Evolutionary conservation across 23 tunicate species (phyloP).

Genomic region (Trididemnum nubilum): DNA sequence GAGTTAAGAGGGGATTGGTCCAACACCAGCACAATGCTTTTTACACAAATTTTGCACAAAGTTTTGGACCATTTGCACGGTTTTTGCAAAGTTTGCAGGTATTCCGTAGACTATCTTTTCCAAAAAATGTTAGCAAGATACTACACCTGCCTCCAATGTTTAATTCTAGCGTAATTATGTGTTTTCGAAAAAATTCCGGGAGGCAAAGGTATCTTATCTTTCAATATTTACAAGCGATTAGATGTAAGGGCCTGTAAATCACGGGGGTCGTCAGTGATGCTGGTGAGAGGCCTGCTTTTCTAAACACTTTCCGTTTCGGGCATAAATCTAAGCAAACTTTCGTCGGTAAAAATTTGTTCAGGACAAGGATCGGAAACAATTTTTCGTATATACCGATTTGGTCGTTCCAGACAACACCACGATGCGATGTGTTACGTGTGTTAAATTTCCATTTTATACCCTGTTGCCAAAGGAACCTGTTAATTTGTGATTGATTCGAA

Average conservation of each 20-base stretch:
- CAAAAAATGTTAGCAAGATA: neutral
- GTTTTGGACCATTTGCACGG: too few species aligned
- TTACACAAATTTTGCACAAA: too few species aligned
- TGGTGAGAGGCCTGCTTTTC: constrained; percentile 29
- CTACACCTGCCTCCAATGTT: neutral
- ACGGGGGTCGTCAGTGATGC: constrained; percentile 13
- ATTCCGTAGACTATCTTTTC: neutral
- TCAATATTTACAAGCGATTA: too few species aligned
- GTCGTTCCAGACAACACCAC: constrained; percentile 37
- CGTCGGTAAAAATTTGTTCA: constrained; percentile 19
- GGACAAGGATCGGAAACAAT: neutral
- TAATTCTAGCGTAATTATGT: neutral
- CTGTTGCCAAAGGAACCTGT: constrained; percentile 7
- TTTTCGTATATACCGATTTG: constrained; percentile 36
- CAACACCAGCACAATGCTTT: too few species aligned
- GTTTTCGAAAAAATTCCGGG: neutral
- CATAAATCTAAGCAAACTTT: constrained; percentile 12
- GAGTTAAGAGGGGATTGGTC: too few species aligned
- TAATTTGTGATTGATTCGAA: constrained; percentile 27
- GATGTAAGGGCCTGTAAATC: constrained; percentile 23
- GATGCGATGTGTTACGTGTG: constrained; percentile 24
- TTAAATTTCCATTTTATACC: constrained; percentile 28
- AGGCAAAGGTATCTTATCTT: too few species aligned
- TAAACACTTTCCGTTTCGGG: constrained; percentile 19
- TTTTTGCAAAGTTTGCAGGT: too few species aligned